Evolutionary conservation across 2,888 invertebrate genomes (phyloP).

Genomic region (Leucozona laternaria): DNA sequence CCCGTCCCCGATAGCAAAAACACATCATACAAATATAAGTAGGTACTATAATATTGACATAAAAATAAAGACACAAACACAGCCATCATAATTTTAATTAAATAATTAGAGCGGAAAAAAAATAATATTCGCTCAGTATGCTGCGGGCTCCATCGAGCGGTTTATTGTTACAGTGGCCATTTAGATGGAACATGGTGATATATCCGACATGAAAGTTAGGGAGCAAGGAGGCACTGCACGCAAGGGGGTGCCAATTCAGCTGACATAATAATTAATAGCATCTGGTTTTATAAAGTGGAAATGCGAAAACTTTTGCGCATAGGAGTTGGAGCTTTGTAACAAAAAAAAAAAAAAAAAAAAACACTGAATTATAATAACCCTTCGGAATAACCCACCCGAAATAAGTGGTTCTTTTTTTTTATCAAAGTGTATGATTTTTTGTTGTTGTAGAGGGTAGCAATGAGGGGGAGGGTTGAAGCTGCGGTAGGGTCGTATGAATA

Average conservation of each 20-base stretch:
- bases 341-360: neutral
- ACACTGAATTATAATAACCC: neutral
- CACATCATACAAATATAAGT: conserved; percentile 2
- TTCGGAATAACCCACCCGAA: conserved; percentile 22
- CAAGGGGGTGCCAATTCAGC: conserved; percentile 21
- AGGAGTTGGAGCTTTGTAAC: neutral
- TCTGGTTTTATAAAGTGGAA: conserved; percentile 72
- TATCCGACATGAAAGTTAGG: neutral
- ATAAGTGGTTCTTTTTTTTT: conserved; percentile 7
- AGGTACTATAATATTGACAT: conserved; percentile 12
- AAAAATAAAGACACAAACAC: conserved; percentile 10
- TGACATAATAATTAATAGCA: conserved; percentile 73
- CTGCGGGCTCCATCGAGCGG: conserved; percentile 66
- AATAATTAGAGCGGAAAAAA: conserved; percentile 72
- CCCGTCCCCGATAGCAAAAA: neutral
- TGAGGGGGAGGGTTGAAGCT: neutral
- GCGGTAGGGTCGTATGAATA: neutral
- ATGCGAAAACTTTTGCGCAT: conserved; percentile 63
- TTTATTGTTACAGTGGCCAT: conserved; percentile 68
- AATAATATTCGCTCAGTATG: conserved; percentile 68
- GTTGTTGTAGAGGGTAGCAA: too few relatives aligned
- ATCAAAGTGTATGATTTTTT: conserved; percentile 5
- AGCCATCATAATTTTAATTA: conserved; percentile 71
- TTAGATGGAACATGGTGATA: conserved; percentile 58
- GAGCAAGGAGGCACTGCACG: neutral